phyloP scores from a whole-genome alignment of 2,888 invertebrate genomes.

The Pterobdella sp. region DNA sequence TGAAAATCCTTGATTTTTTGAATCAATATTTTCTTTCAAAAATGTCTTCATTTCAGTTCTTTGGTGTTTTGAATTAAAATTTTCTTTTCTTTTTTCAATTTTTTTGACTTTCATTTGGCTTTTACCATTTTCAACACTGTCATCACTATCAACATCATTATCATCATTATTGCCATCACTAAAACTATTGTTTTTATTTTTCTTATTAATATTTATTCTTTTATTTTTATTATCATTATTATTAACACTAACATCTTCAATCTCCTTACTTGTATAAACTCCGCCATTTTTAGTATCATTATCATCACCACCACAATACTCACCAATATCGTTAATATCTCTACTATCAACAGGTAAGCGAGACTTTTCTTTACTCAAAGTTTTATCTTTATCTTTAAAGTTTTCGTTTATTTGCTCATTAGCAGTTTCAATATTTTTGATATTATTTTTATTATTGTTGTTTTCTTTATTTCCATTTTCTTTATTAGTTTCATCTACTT shows the following conservation, averaged over 20 bases:
- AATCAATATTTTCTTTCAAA: background rate
- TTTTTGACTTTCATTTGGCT: background rate
- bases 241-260: background rate
- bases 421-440: background rate
- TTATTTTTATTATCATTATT: background rate
- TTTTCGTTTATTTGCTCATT: background rate
- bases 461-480: background rate
- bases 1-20: background rate
- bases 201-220: background rate
- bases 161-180: background rate
- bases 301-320: constrained; percentile 10
- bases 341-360: background rate
- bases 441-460: background rate
- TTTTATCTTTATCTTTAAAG: background rate
- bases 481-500: background rate
- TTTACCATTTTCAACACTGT: constrained; percentile 13
- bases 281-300: constrained; percentile 3
- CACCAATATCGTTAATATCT: background rate
- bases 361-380: background rate
- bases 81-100: background rate
- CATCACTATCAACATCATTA: constrained; percentile 17
- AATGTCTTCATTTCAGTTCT: background rate
- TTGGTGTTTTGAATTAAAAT: background rate
- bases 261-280: background rate
- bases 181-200: background rate